Evolutionary conservation across 1,140 invertebrate genomes (phyloP).

Genomic region (Hetaerina americana): DNA sequence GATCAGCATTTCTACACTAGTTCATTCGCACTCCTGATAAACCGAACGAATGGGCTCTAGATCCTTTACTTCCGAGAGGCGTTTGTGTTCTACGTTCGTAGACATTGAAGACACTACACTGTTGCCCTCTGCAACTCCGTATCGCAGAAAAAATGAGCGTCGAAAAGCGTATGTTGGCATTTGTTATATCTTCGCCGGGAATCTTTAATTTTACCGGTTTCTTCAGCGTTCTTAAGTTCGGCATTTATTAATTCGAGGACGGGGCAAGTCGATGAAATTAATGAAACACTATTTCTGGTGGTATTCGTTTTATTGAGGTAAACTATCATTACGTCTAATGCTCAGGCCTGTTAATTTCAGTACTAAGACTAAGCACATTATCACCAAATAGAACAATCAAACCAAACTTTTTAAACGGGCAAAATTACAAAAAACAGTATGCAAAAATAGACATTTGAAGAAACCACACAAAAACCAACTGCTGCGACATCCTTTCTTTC

Average conservation of each 20-base stretch:
- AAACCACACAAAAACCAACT: not conserved
- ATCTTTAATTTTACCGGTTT: too few relatives aligned
- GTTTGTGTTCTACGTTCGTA: too few relatives aligned
- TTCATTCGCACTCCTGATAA: not conserved
- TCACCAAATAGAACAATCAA: not conserved
- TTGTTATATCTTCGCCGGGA: too few relatives aligned
- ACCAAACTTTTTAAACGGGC: not conserved
- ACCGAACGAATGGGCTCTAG: too few relatives aligned
- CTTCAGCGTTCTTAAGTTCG: too few relatives aligned
- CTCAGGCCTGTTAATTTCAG: not conserved
- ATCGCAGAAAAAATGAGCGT: too few relatives aligned
- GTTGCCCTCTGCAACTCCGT: too few relatives aligned
- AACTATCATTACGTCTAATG: not conserved
- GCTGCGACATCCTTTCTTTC: not conserved
- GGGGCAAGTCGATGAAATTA: not conserved
- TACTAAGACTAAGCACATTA: not conserved
- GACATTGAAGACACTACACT: too few relatives aligned
- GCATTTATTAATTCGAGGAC: too few relatives aligned
- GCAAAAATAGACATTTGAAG: not conserved
- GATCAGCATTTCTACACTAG: not conserved
- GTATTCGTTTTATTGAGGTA: not conserved
- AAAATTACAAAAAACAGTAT: constrained; percentile 1
- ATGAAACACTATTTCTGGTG: not conserved
- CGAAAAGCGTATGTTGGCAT: too few relatives aligned
- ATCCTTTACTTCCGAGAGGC: too few relatives aligned